phyloP scores from a whole-genome alignment of 1,140 invertebrate genomes.

The Calephelis virginiensis region DNA sequence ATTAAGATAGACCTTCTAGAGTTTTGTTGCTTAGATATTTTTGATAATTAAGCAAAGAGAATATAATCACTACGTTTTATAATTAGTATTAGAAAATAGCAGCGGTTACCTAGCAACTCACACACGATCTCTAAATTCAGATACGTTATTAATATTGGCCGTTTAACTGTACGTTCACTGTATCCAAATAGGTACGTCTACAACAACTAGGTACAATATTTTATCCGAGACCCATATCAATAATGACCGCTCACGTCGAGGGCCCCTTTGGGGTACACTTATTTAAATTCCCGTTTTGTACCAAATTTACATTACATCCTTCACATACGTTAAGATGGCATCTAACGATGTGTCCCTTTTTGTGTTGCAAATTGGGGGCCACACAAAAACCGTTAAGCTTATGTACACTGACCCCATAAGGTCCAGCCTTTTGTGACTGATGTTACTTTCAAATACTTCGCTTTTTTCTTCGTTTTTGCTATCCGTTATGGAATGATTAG shows the following conservation, averaged over 20 bases:
- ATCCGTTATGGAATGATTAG: background rate
- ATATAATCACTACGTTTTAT: no score
- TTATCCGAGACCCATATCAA: conserved; percentile 47
- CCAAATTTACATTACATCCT: conserved; percentile 72
- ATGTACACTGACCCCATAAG: conserved; percentile 59
- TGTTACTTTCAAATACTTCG: conserved; percentile 31
- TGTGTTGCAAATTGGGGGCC: conserved; percentile 73
- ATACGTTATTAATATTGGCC: no score
- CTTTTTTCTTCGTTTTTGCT: conserved; percentile 8
- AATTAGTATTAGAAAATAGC: no score
- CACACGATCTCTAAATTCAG: no score
- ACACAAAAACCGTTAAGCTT: conserved; percentile 75
- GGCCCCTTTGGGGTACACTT: conserved; percentile 53
- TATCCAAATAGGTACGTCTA: background rate
- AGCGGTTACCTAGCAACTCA: no score
- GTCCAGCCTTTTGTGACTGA: conserved; percentile 61
- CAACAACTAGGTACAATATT: background rate
- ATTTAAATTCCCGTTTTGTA: conserved; percentile 76
- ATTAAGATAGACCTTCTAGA: no score
- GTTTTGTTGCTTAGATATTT: no score
- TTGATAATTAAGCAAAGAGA: no score
- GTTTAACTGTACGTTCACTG: no score
- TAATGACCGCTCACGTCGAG: conserved; percentile 63
- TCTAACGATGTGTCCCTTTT: conserved; percentile 64
- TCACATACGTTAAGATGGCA: conserved; percentile 58